Conservation (phyloP, 2,113 vertebrate species). For the Nannobrachium achirus region DNA sequence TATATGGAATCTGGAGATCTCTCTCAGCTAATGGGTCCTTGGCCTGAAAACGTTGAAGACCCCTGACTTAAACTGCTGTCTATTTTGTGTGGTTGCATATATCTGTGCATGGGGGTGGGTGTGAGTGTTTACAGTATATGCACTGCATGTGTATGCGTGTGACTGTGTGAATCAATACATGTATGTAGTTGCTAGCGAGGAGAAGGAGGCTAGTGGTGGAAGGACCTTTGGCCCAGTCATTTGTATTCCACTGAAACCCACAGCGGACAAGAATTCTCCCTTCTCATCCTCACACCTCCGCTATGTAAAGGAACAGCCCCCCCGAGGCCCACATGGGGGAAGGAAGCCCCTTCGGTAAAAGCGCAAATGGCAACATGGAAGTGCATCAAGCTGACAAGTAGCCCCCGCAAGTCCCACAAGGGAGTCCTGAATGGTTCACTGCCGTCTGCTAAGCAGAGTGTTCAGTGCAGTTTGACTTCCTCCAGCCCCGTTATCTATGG, state of each 20-base stretch:
- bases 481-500: constrained; percentile 57
- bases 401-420: constrained; percentile 29
- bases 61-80: too few relatives aligned
- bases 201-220: constrained; percentile 6
- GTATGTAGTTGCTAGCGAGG: neutral
- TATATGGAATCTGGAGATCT: too few relatives aligned
- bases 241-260: constrained; percentile 33
- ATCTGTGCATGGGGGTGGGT: neutral
- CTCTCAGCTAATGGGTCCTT: too few relatives aligned
- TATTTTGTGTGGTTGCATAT: neutral
- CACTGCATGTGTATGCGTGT: neutral
- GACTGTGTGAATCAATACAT: neutral
- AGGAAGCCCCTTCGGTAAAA: constrained; percentile 52
- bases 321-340: constrained; percentile 25
- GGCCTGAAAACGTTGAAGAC: too few relatives aligned
- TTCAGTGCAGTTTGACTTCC: constrained; percentile 64
- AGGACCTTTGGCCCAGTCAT: constrained; percentile 4
- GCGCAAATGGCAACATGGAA: constrained; percentile 69
- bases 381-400: constrained; percentile 64
- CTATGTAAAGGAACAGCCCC: constrained; percentile 34
- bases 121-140: neutral
- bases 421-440: constrained; percentile 60
- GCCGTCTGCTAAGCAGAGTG: constrained; percentile 57
- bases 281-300: constrained; percentile 1
- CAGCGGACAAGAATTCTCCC: constrained; percentile 14